Conservation (phyloP, 2,797 vertebrate genomes). For the Astyanax mexicanus region DNA sequence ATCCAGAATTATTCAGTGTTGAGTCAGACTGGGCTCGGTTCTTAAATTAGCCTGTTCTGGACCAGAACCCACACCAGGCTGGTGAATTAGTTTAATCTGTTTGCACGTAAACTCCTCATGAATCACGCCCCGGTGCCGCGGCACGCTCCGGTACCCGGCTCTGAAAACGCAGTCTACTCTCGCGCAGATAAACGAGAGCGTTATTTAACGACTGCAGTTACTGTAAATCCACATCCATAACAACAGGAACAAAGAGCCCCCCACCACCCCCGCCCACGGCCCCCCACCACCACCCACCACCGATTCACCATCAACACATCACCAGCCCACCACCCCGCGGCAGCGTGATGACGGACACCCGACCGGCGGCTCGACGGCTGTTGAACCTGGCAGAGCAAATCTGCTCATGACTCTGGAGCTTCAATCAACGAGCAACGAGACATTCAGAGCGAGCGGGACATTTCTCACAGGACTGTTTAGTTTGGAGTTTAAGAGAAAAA, state of each 20-base stretch:
- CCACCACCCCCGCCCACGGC: not conserved
- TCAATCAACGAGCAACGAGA: conserved; percentile 78
- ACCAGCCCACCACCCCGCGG: conserved; percentile 69
- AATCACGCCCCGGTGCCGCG: conserved; percentile 5
- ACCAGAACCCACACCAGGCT: not conserved
- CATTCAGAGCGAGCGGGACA: conserved; percentile 71
- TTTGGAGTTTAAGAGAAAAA: conserved; percentile 64
- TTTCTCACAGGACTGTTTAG: conserved; percentile 72
- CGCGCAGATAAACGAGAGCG: conserved; percentile 46
- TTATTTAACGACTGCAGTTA: conserved; percentile 45
- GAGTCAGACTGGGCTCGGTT: too few relatives aligned
- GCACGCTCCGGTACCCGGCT: not conserved
- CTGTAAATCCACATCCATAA: conserved; percentile 39
- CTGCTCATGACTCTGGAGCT: conserved; percentile 60
- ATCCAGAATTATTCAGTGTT: too few relatives aligned
- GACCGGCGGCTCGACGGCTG: conserved; percentile 69
- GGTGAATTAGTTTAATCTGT: not conserved
- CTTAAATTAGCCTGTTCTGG: too few relatives aligned
- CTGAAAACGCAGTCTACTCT: too few relatives aligned
- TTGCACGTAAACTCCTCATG: conserved; percentile 13
- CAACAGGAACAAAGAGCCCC: conserved; percentile 22
- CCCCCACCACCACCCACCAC: not conserved
- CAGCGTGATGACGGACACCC: conserved; percentile 75
- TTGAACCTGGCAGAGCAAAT: conserved; percentile 71
- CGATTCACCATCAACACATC: too few relatives aligned